Percentiles rank a stretch among this genome's conserved stretches.
Conservation (phyloP, 1,140 invertebrate species). For the Pentalonia nigronervosa region DNA sequence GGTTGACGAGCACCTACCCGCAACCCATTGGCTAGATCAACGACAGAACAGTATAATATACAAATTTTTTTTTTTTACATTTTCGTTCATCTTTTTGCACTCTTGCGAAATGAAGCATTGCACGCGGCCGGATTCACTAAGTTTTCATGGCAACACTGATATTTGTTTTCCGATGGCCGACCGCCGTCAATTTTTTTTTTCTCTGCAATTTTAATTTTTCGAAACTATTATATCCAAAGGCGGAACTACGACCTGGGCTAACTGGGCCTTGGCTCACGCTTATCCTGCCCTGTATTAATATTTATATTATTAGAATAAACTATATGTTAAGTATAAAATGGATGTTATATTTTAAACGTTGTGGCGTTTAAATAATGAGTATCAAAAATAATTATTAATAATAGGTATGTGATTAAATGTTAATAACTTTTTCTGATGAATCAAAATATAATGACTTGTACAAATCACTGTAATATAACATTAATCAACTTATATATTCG, state of each 20-base stretch:
- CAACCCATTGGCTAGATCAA: neutral
- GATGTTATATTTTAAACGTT: neutral
- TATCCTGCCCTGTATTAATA: no score
- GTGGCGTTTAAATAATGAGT: neutral
- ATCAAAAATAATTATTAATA: neutral
- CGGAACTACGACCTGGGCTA: no score
- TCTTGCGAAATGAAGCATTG: neutral
- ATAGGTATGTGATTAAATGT: neutral
- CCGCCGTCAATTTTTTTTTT: neutral
- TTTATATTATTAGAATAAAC: neutral
- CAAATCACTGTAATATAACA: neutral
- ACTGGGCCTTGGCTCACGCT: no score
- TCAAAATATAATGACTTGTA: neutral
- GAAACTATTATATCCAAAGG: no score
- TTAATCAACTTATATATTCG: neutral
- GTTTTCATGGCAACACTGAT: neutral
- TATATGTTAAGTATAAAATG: neutral
- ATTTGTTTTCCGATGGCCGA: neutral
- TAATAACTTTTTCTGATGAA: neutral
- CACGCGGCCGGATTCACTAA: neutral
- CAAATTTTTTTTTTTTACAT: neutral
- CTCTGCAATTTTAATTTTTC: neutral
- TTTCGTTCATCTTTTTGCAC: neutral
- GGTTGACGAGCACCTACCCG: neutral
- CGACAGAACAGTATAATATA: neutral